Conservation (phyloP, 2,888 invertebrate species). For the Syritta pipiens region DNA sequence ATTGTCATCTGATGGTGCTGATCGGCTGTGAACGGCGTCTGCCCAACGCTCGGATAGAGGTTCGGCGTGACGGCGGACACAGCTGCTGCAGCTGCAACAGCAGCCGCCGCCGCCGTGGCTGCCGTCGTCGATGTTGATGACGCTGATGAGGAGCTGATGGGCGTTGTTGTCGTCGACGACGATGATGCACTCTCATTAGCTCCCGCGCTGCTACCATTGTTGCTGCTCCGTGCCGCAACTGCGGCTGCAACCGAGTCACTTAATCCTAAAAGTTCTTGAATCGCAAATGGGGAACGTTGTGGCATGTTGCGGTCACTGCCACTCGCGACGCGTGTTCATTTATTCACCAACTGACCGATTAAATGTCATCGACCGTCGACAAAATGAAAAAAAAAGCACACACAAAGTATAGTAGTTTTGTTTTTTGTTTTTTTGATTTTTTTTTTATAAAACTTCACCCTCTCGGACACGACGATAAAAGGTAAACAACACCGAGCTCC, state of each 20-base stretch:
- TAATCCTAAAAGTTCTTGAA: conserved; percentile 79
- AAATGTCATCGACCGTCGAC: background rate
- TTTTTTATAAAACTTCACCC: background rate
- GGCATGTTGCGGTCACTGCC: conserved; percentile 76
- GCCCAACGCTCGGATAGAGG: conserved; percentile 71
- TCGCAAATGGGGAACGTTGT: conserved; percentile 79
- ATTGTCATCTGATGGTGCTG: conserved; percentile 79
- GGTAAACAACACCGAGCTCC: conserved; percentile 40
- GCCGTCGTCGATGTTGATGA: conserved; percentile 52
- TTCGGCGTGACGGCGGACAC: conserved; percentile 69
- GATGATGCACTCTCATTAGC: conserved; percentile 45
- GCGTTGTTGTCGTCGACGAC: conserved; percentile 38
- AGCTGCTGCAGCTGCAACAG: conserved; percentile 66
- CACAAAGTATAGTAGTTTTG: no score
- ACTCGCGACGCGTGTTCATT: no score
- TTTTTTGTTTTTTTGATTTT: background rate
- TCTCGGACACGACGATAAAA: background rate
- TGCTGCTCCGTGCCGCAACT: conserved; percentile 71
- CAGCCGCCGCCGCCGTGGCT: conserved; percentile 69
- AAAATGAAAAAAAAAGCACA: background rate
- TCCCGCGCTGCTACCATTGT: conserved; percentile 24
- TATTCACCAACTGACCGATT: background rate
- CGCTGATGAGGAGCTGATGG: conserved; percentile 27
- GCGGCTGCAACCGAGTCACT: conserved; percentile 72
- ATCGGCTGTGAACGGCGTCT: conserved; percentile 71